Evolutionary conservation across 2,888 invertebrate genomes (phyloP), one percentile per base, ranked within the genome.

Genomic region (Neoaliturus tenellus): DNA sequence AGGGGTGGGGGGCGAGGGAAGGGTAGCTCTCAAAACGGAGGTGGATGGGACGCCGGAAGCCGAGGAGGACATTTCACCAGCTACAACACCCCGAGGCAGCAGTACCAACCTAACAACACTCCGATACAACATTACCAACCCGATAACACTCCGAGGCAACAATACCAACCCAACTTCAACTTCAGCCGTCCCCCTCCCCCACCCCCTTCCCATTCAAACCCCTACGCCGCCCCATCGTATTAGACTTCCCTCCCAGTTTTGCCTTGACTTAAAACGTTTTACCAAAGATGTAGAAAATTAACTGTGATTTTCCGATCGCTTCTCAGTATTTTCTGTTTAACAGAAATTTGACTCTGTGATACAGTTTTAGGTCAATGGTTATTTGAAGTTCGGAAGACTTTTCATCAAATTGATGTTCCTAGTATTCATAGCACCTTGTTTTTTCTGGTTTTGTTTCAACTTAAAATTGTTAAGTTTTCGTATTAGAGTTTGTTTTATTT

Each of bases 101-200:
- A 67, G 17, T 55, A 81, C 44, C 33, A n/a, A n/a, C n/a, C 44
- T 0, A 44, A 81, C 33, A 48, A 69, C 48, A 81, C 44, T n/a
- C 67, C 67, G 41, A 67, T 41, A 51, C 81, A 81, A 44, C 44
- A 67, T 4, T 55, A 81, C 44, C 33, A n/a, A n/a, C n/a, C 44
- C 0, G 31, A 81, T n/a, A n/a, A 67, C 20, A 41, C 44, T n/a
- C 67, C 67, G 41, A 67, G 67, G 35, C 81, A 81, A 44, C 44
- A 67, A 6, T 55, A 81, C 44, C 33, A n/a, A n/a, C n/a, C 44
- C 0, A 44, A 81, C 33, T 69, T 81, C 48, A 81, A 81, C 35
- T 48, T 81, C 33, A 69, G 48, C 71, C 44, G 67, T 20, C 81
- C 81, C 20, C 81, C 81, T n/a, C 81, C 81, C 20, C 81, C 81